phyloP scores from a whole-genome alignment of 1,140 invertebrate genomes.

The Lasioglossum albipes region DNA sequence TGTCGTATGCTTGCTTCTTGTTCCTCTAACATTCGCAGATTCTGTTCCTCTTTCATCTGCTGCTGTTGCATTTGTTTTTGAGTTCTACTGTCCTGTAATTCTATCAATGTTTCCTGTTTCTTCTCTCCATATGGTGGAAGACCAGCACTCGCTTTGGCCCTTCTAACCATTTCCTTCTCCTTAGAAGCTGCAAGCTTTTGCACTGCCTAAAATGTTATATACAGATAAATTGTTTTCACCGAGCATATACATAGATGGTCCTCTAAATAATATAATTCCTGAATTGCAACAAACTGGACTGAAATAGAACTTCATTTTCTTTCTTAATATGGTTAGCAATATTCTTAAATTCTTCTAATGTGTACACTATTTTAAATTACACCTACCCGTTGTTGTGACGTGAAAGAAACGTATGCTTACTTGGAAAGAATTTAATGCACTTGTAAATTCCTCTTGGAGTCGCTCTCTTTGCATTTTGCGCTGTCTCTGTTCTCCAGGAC shows the following conservation, averaged over 20 bases:
- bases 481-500: conserved; percentile 85
- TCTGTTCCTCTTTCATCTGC: conserved; percentile 91
- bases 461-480: conserved; percentile 95
- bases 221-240: not conserved
- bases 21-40: conserved; percentile 92
- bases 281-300: too few species aligned
- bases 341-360: too few species aligned
- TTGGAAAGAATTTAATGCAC: conserved; percentile 94
- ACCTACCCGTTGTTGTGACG: too few species aligned
- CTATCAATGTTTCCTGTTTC: conserved; percentile 84
- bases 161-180: conserved; percentile 89
- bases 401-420: conserved; percentile 68
- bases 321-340: too few species aligned
- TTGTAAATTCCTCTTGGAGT: conserved; percentile 95
- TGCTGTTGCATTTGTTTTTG: conserved; percentile 84
- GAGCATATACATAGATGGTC: not conserved
- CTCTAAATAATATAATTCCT: not conserved
- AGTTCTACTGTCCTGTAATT: conserved; percentile 83
- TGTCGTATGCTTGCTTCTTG: conserved; percentile 94
- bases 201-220: conserved; percentile 78
- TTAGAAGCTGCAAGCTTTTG: conserved; percentile 91
- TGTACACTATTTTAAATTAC: too few species aligned
- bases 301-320: too few species aligned
- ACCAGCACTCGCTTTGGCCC: conserved; percentile 82
- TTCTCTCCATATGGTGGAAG: conserved; percentile 80